Percentiles rank a stretch among this genome's conserved stretches.
These are phyloP conservation scores for Tinamus major DNA, from an alignment of 2,797 vertebrate genomes.

Conservation along the genomic window DNA sequence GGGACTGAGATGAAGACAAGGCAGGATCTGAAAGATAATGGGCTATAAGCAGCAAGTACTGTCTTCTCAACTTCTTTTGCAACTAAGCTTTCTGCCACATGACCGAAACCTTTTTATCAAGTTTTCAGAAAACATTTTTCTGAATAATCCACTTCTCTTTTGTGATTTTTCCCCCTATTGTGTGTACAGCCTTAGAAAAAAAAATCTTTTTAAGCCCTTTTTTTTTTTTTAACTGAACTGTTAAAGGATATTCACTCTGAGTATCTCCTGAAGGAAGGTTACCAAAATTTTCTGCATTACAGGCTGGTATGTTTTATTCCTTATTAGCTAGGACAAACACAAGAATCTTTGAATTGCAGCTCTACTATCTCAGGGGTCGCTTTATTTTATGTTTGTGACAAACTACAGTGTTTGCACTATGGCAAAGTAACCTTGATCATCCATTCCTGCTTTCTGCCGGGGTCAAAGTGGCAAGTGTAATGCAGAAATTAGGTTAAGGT, in stretches of 20 bases:
- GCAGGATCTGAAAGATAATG: constrained; percentile 15
- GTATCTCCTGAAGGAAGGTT: constrained; percentile 29
- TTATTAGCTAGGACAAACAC: constrained; percentile 59
- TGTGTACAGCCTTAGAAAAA: constrained; percentile 39
- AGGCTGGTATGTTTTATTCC: constrained; percentile 42
- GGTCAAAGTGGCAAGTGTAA: constrained; percentile 44
- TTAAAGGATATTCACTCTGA: constrained; percentile 10
- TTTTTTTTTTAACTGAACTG: background rate
- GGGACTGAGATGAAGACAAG: background rate
- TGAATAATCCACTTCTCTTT: constrained; percentile 50
- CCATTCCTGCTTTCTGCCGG: background rate
- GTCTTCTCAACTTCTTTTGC: constrained; percentile 16
- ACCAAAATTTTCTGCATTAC: constrained; percentile 42
- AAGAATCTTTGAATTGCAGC: constrained; percentile 32
- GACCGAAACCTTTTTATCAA: constrained; percentile 52
- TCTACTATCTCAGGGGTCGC: constrained; percentile 20
- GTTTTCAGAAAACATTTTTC: constrained; percentile 48
- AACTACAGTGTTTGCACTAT: constrained; percentile 36
- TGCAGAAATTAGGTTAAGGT: constrained; percentile 50
- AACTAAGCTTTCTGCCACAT: constrained; percentile 29
- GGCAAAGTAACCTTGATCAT: constrained; percentile 34
- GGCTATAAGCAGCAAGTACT: constrained; percentile 11
- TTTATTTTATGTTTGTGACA: constrained; percentile 50
- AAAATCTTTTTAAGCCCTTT: constrained; percentile 7
- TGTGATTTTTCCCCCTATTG: constrained; percentile 7